phyloP scores from a whole-genome alignment of 2,113 vertebrate species.

The Eira barbara region DNA sequence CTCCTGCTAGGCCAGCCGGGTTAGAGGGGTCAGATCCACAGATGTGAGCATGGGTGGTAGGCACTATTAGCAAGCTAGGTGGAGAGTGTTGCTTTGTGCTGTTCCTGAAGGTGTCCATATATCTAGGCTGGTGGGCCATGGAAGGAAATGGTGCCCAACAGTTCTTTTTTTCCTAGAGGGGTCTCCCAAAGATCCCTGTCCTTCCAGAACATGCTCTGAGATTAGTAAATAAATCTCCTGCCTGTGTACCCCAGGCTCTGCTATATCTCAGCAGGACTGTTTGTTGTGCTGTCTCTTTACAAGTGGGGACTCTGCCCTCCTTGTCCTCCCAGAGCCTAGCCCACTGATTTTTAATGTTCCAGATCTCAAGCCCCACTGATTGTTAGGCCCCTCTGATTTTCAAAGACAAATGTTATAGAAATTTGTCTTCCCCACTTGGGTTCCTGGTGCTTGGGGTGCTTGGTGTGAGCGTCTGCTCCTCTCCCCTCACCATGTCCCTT shows the following conservation, averaged over 20 bases:
- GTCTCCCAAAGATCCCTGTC: background rate
- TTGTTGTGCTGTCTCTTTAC: background rate
- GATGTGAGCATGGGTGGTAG: background rate
- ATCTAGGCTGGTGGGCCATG: background rate
- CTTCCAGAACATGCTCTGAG: background rate
- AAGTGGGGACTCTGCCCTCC: background rate
- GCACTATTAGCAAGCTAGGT: background rate
- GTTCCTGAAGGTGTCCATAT: background rate
- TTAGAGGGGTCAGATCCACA: background rate
- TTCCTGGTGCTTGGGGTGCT: background rate
- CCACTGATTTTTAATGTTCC: background rate
- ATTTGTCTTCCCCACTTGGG: background rate
- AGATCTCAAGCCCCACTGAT: background rate
- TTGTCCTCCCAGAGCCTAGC: background rate
- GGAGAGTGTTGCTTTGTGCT: background rate
- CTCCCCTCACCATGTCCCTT: background rate
- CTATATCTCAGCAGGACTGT: background rate
- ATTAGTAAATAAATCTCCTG: background rate
- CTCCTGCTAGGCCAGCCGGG: background rate
- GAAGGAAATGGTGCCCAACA: background rate
- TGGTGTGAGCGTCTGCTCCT: background rate
- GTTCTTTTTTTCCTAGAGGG: background rate
- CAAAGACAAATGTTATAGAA: background rate
- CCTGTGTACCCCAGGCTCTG: background rate
- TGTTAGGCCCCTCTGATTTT: background rate